Evolutionary conservation across 2,888 invertebrate genomes (phyloP).

Genomic region (Dolichopus griseipennis): DNA sequence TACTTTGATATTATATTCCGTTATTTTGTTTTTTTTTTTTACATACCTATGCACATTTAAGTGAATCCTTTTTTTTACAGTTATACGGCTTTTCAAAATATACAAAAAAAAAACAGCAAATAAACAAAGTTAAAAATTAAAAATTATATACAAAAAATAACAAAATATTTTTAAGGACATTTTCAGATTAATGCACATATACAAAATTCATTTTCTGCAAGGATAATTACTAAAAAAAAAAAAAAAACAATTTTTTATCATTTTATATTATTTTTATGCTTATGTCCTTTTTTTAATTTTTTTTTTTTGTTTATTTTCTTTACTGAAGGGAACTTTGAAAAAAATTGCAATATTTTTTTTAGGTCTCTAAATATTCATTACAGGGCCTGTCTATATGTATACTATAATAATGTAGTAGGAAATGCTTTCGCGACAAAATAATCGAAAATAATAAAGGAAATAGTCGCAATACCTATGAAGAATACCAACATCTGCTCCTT

Average conservation of each 20-base stretch:
- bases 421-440: too few species aligned
- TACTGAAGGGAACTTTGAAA: not conserved
- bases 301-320: not conserved
- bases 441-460: too few species aligned
- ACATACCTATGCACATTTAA: not conserved
- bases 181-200: not conserved
- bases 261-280: not conserved
- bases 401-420: too few species aligned
- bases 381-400: not conserved
- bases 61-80: not conserved
- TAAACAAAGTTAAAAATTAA: too few species aligned
- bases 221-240: not conserved
- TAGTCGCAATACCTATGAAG: too few species aligned
- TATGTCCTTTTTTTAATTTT: not conserved
- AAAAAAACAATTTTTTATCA: not conserved
- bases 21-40: not conserved
- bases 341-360: not conserved
- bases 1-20: not conserved
- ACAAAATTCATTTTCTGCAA: conserved; percentile 1
- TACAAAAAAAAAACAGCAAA: not conserved
- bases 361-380: not conserved
- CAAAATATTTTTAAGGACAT: not conserved
- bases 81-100: not conserved
- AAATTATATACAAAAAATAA: too few species aligned
- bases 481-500: too few species aligned